Conservation (phyloP, 2,888 invertebrate genomes). For the Chromoteleia sp. region DNA sequence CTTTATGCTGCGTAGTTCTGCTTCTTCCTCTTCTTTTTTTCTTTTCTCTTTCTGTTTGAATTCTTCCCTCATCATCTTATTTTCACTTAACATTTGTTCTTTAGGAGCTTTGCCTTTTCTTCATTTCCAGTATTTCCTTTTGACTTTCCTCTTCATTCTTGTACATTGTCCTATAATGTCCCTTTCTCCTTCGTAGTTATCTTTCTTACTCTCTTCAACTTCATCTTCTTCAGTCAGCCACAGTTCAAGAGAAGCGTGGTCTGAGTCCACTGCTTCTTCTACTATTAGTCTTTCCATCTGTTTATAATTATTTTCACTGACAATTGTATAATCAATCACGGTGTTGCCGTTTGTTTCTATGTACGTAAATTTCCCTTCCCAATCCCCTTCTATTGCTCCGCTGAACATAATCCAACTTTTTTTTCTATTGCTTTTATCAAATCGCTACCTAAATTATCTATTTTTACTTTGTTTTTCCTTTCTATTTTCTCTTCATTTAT, state of each 20-base stretch:
- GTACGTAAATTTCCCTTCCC: conserved; percentile 64
- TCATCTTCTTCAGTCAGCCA: not conserved
- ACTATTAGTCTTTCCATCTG: conserved; percentile 23
- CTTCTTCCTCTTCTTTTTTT: conserved; percentile 15
- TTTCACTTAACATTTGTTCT: conserved; percentile 12
- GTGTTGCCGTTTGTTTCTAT: conserved; percentile 50
- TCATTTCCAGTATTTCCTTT: conserved; percentile 11
- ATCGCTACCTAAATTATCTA: conserved; percentile 38
- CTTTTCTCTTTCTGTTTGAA: not conserved
- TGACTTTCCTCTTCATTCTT: not conserved
- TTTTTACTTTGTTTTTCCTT: not conserved
- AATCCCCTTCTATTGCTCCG: conserved; percentile 55
- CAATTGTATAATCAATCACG: conserved; percentile 66
- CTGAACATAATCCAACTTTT: conserved; percentile 65
- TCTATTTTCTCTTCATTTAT: conserved; percentile 5
- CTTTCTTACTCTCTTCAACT: not conserved
- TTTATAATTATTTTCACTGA: conserved; percentile 25
- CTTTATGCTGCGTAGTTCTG: not conserved
- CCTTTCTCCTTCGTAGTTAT: not conserved
- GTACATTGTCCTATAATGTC: conserved; percentile 9
- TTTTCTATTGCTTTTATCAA: conserved; percentile 49
- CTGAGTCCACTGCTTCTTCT: conserved; percentile 57
- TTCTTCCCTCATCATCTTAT: not conserved
- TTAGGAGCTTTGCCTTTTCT: conserved; percentile 6
- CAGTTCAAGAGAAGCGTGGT: conserved; percentile 51